Percentiles rank a stretch among this genome's conserved stretches.
Conservation (phyloP, 2,797 vertebrate genomes). For the Spinibarbus caldwelli region DNA sequence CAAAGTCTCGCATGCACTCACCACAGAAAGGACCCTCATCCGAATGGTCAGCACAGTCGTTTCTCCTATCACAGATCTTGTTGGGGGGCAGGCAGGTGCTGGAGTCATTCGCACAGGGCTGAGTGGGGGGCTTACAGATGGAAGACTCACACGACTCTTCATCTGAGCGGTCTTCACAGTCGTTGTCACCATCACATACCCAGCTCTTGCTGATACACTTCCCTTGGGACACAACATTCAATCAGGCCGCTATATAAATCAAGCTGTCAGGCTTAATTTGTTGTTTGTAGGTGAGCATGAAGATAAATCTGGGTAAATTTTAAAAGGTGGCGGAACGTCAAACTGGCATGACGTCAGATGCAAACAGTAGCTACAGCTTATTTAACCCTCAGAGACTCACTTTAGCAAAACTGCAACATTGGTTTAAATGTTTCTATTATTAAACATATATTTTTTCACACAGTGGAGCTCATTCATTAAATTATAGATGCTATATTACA, state of each 20-base stretch:
- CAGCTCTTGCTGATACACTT: slow-evolving; percentile 99
- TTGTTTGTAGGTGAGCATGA: slow-evolving; percentile 43
- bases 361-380: neutral
- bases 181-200: slow-evolving; percentile 97
- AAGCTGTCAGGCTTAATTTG: slow-evolving; percentile 51
- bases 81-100: slow-evolving; percentile 92
- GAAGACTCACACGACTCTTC: slow-evolving; percentile 92
- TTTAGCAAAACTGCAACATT: no score
- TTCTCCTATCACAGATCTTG: slow-evolving; percentile 94
- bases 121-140: slow-evolving; percentile 92
- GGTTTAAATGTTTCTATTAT: neutral
- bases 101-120: slow-evolving; percentile 93
- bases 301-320: slow-evolving; percentile 45
- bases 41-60: slow-evolving; percentile 93
- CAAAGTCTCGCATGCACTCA: slow-evolving; percentile 67
- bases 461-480: neutral
- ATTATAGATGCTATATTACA: neutral
- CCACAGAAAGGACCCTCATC: slow-evolving; percentile 96
- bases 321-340: slow-evolving; percentile 2
- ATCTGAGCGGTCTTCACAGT: slow-evolving; percentile 97
- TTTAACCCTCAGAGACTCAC: neutral
- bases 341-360: neutral
- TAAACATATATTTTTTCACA: neutral
- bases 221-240: slow-evolving; percentile 75
- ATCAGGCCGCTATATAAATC: slow-evolving; percentile 48